phyloP scores from a whole-genome alignment of 1,140 invertebrate species.

The Cotesia chilonis region DNA sequence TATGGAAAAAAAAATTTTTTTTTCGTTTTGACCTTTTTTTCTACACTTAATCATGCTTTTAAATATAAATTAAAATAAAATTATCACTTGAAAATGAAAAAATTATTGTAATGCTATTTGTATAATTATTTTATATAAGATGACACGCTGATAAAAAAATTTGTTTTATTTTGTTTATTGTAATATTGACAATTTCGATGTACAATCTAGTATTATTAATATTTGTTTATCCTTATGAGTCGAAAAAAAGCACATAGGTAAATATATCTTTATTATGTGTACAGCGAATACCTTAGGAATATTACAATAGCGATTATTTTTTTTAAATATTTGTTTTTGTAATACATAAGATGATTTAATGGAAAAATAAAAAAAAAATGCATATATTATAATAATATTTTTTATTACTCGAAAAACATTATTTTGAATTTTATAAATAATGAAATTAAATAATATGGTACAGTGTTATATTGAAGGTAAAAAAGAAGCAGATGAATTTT shows the following conservation, averaged over 20 bases:
- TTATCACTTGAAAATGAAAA: neutral
- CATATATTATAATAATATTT: too few species aligned
- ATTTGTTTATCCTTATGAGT: slow-evolving; percentile 5
- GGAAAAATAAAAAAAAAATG: too few species aligned
- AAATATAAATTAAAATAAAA: neutral
- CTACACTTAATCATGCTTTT: neutral
- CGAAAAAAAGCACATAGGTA: slow-evolving; percentile 3
- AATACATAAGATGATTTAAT: slow-evolving; percentile 37
- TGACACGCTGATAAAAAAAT: neutral
- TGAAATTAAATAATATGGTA: too few species aligned
- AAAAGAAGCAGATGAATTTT: neutral
- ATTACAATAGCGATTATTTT: slow-evolving; percentile 41
- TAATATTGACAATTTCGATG: slow-evolving; percentile 16
- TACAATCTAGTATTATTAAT: slow-evolving; percentile 24
- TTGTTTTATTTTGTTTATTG: slow-evolving; percentile 4
- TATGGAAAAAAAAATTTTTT: slow-evolving; percentile 17
- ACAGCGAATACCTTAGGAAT: slow-evolving; percentile 26
- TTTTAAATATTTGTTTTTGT: slow-evolving; percentile 22
- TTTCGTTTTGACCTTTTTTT: slow-evolving; percentile 8
- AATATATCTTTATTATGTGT: slow-evolving; percentile 18
- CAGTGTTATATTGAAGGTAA: neutral
- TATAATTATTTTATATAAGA: slow-evolving; percentile 2
- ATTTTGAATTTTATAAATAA: too few species aligned
- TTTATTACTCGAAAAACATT: too few species aligned
- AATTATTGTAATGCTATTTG: neutral